Evolutionary conservation across 2,113 vertebrate species (phyloP), one percentile per base, ranked within the genome.

Genomic region (Pelobates fuscus): DNA sequence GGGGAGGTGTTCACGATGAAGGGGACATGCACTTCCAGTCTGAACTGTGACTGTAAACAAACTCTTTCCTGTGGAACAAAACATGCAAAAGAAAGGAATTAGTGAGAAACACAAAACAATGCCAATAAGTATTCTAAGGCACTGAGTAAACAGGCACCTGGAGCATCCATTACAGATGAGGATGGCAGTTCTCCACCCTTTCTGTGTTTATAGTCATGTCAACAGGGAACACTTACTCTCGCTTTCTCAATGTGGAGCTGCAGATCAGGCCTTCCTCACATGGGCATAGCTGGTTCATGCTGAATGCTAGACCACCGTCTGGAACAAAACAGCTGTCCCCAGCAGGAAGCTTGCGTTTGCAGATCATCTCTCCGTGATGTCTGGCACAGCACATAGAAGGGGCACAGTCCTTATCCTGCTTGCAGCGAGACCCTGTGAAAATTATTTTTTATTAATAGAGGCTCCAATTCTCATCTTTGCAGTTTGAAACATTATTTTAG

Each of bases 251-350:
- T 1, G 70, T 66, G 54, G 88, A 81, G 1, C 89, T 83, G 67
- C 94, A 95, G 6, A 93, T 80, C 25, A 95, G 88, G 2, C 93
- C 93, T 14, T 90, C 82, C 12, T 93, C 88, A 81, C 94, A 96
- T 0, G 93, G 92, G 68, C 94, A 96, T 6, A 94, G 84, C 80
- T 95, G 93, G 87, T 95, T 95, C 70, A 95, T 90, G 84, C 93
- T 96, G 87, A 94, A 94, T 0, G 93, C 93, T 70, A 95, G 80
- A 0, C 93, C 72, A 0, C 94, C 93, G 5, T 92, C 91, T 0
- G 93, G 93, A 0, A 95, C 88, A 0, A 86, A 94, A 83, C 94
- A 95, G 77, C 82, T 88, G 64, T 92, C 88, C 0, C 81, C 87
- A 2, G 78, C 76, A 0, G 41, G 69, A 78, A 94, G 81, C 1